Conservation (phyloP, 2,113 vertebrate genomes). For the Cephalopterus ornatus region DNA sequence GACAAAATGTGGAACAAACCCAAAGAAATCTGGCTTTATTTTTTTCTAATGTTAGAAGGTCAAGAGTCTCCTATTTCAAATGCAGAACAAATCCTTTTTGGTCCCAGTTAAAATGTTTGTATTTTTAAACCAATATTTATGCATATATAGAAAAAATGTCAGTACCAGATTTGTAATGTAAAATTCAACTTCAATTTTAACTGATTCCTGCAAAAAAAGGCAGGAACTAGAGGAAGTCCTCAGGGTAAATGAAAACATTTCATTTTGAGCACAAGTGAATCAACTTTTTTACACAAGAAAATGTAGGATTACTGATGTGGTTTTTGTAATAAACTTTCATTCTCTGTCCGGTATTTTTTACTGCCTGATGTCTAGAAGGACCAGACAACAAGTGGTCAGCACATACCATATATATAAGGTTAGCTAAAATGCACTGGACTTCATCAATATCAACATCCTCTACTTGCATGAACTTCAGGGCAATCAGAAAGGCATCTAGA, state of each 20-base stretch:
- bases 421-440: conserved; percentile 94
- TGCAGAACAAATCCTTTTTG: background rate
- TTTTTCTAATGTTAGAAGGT: background rate
- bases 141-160: background rate
- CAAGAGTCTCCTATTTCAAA: background rate
- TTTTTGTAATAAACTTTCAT: background rate
- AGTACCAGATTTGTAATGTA: background rate
- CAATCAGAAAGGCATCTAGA: conserved; percentile 90
- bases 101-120: background rate
- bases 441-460: conserved; percentile 94
- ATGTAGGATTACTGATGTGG: background rate
- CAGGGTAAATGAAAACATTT: background rate
- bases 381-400: background rate
- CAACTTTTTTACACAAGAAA: background rate
- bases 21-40: background rate
- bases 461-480: conserved; percentile 91
- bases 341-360: background rate
- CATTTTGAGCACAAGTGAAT: background rate
- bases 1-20: background rate
- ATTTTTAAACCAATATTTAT: background rate
- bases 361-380: background rate
- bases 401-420: conserved; percentile 94
- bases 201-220: background rate
- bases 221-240: background rate
- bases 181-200: background rate